A percentile compares a stretch with the other conserved stretches of the same genome.
Evolutionary conservation across 1,140 invertebrate species (phyloP).

Genomic region (Leptopilina clavipes): DNA sequence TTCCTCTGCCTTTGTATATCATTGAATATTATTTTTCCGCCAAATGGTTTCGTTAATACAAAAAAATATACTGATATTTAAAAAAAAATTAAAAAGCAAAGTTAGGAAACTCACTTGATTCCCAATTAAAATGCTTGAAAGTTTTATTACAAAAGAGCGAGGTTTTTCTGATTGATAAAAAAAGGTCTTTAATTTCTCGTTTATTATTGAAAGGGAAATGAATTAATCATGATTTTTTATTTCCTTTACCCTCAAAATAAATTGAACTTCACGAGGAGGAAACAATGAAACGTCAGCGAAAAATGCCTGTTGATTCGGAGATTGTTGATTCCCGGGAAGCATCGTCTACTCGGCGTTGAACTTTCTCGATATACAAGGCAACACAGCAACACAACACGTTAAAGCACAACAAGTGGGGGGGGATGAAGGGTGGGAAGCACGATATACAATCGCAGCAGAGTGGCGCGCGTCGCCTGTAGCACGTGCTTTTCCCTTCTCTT

Average conservation of each 20-base stretch:
- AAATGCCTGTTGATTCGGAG: slow-evolving; percentile 46
- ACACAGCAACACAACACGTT: slow-evolving; percentile 63
- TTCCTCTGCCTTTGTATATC: too few relatives aligned
- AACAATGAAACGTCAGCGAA: neutral
- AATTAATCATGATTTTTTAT: slow-evolving; percentile 19
- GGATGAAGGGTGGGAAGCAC: slow-evolving; percentile 56
- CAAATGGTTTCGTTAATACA: too few relatives aligned
- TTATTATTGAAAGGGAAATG: slow-evolving; percentile 7
- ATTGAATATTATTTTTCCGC: too few relatives aligned
- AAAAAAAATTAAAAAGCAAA: neutral
- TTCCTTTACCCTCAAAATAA: neutral
- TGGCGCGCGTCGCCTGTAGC: slow-evolving; percentile 55
- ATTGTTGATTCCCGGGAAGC: slow-evolving; percentile 68
- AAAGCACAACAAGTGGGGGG: slow-evolving; percentile 61
- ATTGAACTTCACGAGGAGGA: slow-evolving; percentile 1
- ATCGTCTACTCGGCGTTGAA: slow-evolving; percentile 73
- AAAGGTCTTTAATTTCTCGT: slow-evolving; percentile 31
- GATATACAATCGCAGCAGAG: slow-evolving; percentile 54
- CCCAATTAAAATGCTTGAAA: neutral
- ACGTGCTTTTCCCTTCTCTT: slow-evolving; percentile 52
- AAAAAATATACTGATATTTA: too few relatives aligned
- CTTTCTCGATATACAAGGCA: slow-evolving; percentile 73
- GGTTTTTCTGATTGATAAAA: slow-evolving; percentile 24
- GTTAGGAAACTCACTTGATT: slow-evolving; percentile 1
- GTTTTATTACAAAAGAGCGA: neutral